Base-by-base conservation (phyloP, 2,797 vertebrate genomes). In the Sebastes matsubarae region DNA sequence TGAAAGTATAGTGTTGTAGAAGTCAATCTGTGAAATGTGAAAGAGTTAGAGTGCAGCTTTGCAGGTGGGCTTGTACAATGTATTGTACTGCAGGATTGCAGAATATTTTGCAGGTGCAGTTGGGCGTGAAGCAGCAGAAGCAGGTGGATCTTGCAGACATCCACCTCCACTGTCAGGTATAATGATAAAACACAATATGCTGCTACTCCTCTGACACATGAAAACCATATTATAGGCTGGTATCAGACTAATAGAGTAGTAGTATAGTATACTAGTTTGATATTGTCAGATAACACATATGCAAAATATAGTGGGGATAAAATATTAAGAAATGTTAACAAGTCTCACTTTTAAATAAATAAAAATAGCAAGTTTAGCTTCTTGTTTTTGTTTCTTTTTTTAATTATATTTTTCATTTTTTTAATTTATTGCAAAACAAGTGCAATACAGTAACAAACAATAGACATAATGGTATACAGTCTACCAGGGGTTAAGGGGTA, bases 111-210 rank as follows among this genome's bases (percentile, higher is more conserved):
- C 72, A 85, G 75, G 79, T 85, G 83, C 60, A 67, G 55, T 22
- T 75, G 68, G 27, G 25, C n/a, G 2, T 66, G 34, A 63, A 27
- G 55, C 68, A 73, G 74, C 80, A 59, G 60, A 58, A 27, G 63
- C 82, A 81, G 80, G 69, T 74, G 82, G 36, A 74, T 68, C 18
- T 24, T 67, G 25, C 57, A 80, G 57, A 76, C 65, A 24, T 81
- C 32, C 58, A 54, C 65, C 61, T 75, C 13, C 68, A 46, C 42
- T 30, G 36, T 52, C 52, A 66, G 68, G 58, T 30, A 42, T 42
- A 52, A 60, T 59, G 52, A 63, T 22, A 64, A 75, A 79, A 79
- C 58, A 71, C 61, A 71, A 64, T 52, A 72, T 70, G 18, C 14
- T 42, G 24, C 65, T 20, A 13, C 24, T 30, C n/a, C 22, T 70